Evolutionary conservation across 1,140 invertebrate species (phyloP).

Genomic region (Drosophila pseudoobscura): DNA sequence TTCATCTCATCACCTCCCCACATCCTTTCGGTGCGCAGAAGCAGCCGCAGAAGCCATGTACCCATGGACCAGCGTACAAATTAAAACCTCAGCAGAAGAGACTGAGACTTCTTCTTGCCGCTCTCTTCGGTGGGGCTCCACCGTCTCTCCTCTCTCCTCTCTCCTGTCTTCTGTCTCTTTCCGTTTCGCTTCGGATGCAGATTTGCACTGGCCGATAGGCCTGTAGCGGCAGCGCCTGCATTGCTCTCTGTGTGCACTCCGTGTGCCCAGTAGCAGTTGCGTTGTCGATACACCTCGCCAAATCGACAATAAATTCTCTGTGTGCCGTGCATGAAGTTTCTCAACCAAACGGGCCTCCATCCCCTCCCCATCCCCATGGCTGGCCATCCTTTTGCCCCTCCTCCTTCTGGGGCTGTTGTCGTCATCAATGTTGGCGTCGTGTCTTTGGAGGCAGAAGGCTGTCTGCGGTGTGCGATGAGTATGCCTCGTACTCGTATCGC

Average conservation of each 20-base stretch:
- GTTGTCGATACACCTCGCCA: conserved; percentile 82
- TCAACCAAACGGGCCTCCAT: not conserved
- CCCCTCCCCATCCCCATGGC: not conserved
- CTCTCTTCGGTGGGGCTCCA: not conserved
- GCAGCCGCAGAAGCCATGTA: conserved; percentile 28
- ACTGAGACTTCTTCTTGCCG: conserved; percentile 28
- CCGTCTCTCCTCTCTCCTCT: conserved; percentile 13
- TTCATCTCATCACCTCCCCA: conserved; percentile 69
- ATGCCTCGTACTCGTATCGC: conserved; percentile 60
- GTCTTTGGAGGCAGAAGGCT: conserved; percentile 35
- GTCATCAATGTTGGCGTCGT: conserved; percentile 49
- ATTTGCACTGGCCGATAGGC: conserved; percentile 66
- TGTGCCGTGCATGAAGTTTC: conserved; percentile 63
- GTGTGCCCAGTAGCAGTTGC: conserved; percentile 83
- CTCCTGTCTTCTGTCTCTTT: conserved; percentile 6
- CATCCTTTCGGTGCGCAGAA: conserved; percentile 45
- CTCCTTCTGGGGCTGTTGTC: conserved; percentile 20
- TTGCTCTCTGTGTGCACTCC: conserved; percentile 33
- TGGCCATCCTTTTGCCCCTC: not conserved
- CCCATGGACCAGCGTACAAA: conserved; percentile 63
- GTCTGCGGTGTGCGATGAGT: conserved; percentile 20
- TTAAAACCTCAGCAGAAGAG: conserved; percentile 76
- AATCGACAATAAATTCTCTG: conserved; percentile 83
- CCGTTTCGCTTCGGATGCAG: conserved; percentile 58
- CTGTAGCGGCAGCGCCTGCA: conserved; percentile 36